Conservation (phyloP, 2,888 invertebrate species). For the Scaptomyza reducta region DNA sequence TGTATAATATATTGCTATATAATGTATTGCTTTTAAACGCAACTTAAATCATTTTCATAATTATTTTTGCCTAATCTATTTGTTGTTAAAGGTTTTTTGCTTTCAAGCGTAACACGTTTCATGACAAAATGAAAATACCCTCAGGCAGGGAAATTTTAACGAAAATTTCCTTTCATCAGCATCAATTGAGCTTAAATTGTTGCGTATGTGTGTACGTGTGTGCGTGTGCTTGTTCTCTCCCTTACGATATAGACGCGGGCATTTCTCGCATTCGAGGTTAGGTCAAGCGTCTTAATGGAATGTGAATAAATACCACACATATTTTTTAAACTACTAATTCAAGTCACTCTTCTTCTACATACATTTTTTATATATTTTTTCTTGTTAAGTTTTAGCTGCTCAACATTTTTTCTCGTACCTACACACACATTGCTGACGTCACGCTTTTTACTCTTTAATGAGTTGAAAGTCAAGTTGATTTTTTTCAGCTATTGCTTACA, state of each 20-base stretch:
- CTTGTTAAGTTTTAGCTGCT: background rate
- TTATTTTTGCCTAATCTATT: no score
- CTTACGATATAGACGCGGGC: background rate
- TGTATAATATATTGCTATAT: no score
- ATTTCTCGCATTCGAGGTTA: constrained; percentile 36
- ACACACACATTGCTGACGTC: constrained; percentile 46
- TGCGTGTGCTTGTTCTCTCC: constrained; percentile 9
- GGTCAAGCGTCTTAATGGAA: constrained; percentile 1
- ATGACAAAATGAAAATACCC: background rate
- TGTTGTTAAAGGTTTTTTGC: no score
- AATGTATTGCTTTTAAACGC: no score
- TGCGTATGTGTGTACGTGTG: background rate
- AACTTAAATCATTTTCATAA: no score
- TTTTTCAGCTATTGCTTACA: background rate
- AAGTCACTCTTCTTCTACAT: background rate
- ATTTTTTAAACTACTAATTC: background rate
- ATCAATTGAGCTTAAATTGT: constrained; percentile 48
- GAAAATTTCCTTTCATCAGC: constrained; percentile 54
- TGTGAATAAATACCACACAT: background rate
- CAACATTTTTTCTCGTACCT: constrained; percentile 10
- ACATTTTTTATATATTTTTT: background rate
- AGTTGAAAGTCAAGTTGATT: constrained; percentile 15
- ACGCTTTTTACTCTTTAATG: constrained; percentile 10
- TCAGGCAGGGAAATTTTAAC: background rate
- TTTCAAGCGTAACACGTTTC: background rate